These are phyloP conservation scores for Schrankia costaestrigalis DNA, from an alignment of 2,888 invertebrate species.

Conservation along the genomic window DNA sequence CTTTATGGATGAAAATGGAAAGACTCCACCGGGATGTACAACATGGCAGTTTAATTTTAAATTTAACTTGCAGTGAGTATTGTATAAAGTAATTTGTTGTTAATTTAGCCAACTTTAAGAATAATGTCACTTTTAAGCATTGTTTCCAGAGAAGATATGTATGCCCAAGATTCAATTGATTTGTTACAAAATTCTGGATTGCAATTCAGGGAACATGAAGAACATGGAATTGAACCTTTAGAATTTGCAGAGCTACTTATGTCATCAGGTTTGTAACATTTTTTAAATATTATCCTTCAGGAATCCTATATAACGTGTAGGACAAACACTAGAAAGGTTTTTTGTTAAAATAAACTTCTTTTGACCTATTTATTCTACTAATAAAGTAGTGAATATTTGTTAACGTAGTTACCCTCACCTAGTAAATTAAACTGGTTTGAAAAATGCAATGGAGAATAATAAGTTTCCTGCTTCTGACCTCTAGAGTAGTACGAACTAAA, in stretches of 20 bases:
- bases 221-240: slow-evolving; percentile 97
- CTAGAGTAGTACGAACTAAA: not conserved
- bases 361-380: too few species aligned
- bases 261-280: slow-evolving; percentile 86
- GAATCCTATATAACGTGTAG: too few species aligned
- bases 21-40: slow-evolving; percentile 93
- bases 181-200: slow-evolving; percentile 97
- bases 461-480: not conserved
- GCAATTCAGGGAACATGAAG: slow-evolving; percentile 98
- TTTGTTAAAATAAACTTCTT: too few species aligned
- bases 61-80: slow-evolving; percentile 95
- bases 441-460: not conserved
- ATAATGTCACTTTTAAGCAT: slow-evolving; percentile 13
- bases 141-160: slow-evolving; percentile 95
- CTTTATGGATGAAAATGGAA: slow-evolving; percentile 98
- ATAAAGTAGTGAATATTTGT: too few species aligned
- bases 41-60: slow-evolving; percentile 99
- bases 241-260: slow-evolving; percentile 99
- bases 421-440: too few species aligned
- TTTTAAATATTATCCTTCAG: too few species aligned
- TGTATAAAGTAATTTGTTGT: slow-evolving; percentile 1
- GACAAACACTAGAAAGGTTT: too few species aligned
- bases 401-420: too few species aligned
- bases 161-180: slow-evolving; percentile 99
- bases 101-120: slow-evolving; percentile 7